These are phyloP conservation scores for Molanna angustata DNA, from an alignment of 2,888 invertebrate genomes.

Conservation along the genomic window DNA sequence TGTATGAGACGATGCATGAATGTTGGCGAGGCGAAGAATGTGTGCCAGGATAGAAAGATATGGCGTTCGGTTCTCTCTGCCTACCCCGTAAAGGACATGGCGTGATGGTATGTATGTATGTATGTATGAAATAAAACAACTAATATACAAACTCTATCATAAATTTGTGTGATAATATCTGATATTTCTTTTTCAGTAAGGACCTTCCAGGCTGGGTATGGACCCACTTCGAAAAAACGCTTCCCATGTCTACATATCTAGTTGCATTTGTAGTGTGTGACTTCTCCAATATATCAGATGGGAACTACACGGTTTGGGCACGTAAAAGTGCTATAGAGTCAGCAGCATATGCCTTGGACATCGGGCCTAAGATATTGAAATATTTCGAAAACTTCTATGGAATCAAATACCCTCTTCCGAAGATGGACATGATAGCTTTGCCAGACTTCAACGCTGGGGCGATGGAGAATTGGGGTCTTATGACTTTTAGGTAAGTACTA, in stretches of 20 bases:
- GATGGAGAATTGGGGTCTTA: conserved; percentile 87
- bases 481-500: conserved; percentile 68
- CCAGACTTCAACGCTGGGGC: conserved; percentile 88
- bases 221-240: conserved; percentile 73
- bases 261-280: conserved; percentile 83
- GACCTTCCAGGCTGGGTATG: conserved; percentile 63
- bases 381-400: conserved; percentile 73
- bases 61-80: too few species aligned
- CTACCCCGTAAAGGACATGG: too few species aligned
- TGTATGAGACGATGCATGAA: too few species aligned
- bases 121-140: too few species aligned
- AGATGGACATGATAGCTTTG: conserved; percentile 90
- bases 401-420: conserved; percentile 73
- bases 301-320: conserved; percentile 69
- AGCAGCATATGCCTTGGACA: conserved; percentile 70
- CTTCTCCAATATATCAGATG: conserved; percentile 58
- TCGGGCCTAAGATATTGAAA: conserved; percentile 70
- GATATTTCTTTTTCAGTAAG: conserved; percentile 52
- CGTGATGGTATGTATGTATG: too few species aligned
- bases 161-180: too few species aligned
- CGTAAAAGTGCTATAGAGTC: conserved; percentile 67
- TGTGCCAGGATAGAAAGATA: too few species aligned
- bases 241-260: conserved; percentile 88
- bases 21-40: too few species aligned
- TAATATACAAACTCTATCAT: too few species aligned